Evolutionary conservation across 2,888 invertebrate genomes (phyloP), one percentile per base, ranked within the genome.

Genomic region (Lasioglossum morio): DNA sequence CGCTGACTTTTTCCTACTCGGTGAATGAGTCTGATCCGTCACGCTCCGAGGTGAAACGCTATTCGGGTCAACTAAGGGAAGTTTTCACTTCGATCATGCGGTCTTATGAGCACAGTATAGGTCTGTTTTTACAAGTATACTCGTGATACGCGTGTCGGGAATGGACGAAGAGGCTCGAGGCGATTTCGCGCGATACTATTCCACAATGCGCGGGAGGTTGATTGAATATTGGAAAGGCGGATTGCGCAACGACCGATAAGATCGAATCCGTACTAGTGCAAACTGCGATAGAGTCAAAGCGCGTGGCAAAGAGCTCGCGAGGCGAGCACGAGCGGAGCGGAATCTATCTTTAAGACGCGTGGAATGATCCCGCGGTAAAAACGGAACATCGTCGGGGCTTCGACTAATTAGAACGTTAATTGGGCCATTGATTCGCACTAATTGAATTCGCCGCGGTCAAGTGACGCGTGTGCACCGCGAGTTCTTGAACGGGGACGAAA

Each of bases 381-480:
- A 53, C 57, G 72, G 82, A 57, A n/a, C 81, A 60, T n/a, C 60
- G 14, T 40, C 77, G 82, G 77, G 83, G 86, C 76, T 87, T 84
- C 88, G 80, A 84, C 84, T 87, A 84, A 87, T 88, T 87, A 81
- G 84, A 57, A 86, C 77, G 82, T 84, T 91, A 90, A 91, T 91
- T 88, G 73, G 84, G 81, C 81, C 85, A 89, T 84, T 90, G 86
- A 90, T 91, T 88, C 53, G 73, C 53, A 78, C 72, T 84, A 84
- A 85, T 89, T 89, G 70, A 90, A 83, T 89, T 84, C 79, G 75
- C 23, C 30, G 73, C 43, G 63, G 63, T 48, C 70, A n/a, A 82
- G 74, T 19, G 66, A 78, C 27, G 76, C 75, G 74, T 63, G 72
- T 73, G 12, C 30, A 53, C 34, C 23, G 63, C 19, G 34, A 66